Evolutionary conservation across 2,113 vertebrate species (phyloP).

Genomic region (Protobothrops flavoviridis): DNA sequence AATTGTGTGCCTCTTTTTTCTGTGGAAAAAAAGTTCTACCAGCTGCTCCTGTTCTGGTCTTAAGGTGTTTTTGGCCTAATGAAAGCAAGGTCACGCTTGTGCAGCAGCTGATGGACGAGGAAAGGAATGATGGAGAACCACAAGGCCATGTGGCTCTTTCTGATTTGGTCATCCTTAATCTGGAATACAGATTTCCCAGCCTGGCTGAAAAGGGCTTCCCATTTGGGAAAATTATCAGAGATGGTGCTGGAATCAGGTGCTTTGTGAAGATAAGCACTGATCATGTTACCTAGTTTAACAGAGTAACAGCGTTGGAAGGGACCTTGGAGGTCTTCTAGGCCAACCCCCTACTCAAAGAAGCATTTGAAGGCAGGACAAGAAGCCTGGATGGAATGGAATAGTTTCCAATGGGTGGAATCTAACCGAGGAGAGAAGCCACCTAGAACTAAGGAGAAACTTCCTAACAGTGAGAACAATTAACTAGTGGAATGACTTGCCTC

Average conservation of each 20-base stretch:
- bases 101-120: not conserved
- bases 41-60: not conserved
- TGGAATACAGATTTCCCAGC: constrained; percentile 6
- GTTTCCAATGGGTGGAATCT: too few species aligned
- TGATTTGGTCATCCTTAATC: not conserved
- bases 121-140: not conserved
- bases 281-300: too few species aligned
- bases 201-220: not conserved
- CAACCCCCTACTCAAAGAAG: too few species aligned
- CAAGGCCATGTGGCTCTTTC: not conserved
- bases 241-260: not conserved
- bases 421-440: too few species aligned
- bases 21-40: not conserved
- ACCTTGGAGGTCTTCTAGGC: too few species aligned
- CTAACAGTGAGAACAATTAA: too few species aligned
- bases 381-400: too few species aligned
- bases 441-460: too few species aligned
- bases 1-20: not conserved
- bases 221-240: not conserved
- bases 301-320: too few species aligned
- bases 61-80: constrained; percentile 13
- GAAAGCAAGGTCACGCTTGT: constrained; percentile 5
- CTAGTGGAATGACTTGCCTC: too few species aligned
- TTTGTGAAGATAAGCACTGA: not conserved
- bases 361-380: too few species aligned